phyloP scores from a whole-genome alignment of 2,797 vertebrate species.

The Poecilia wingei region DNA sequence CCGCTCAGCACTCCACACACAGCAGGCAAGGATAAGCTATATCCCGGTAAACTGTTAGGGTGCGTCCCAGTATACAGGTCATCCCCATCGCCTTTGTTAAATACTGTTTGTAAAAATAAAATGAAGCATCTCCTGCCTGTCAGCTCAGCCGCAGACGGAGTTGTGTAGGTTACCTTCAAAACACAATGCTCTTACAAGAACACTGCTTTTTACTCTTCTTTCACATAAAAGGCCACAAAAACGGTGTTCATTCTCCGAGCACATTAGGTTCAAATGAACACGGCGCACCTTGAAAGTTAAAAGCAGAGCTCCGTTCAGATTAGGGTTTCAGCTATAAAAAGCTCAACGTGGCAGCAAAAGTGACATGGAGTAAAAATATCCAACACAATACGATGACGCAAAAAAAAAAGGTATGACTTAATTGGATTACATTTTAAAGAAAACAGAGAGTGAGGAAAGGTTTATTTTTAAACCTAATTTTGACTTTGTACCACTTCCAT shows the following conservation, averaged over 20 bases:
- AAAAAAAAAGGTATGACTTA: too few relatives aligned
- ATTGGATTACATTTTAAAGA: background rate
- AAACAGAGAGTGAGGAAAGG: background rate
- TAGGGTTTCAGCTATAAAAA: slow-evolving; percentile 38
- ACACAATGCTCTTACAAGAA: slow-evolving; percentile 3
- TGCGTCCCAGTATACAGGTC: slow-evolving; percentile 37
- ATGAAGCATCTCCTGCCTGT: slow-evolving; percentile 27
- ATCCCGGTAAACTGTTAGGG: slow-evolving; percentile 25
- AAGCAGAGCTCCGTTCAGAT: slow-evolving; percentile 29
- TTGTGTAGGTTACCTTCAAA: slow-evolving; percentile 40
- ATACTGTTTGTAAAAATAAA: slow-evolving; percentile 56
- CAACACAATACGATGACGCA: background rate
- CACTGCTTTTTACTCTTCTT: slow-evolving; percentile 8
- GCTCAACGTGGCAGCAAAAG: slow-evolving; percentile 33
- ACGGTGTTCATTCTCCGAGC: slow-evolving; percentile 15
- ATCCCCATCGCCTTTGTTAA: slow-evolving; percentile 31
- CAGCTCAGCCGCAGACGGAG: slow-evolving; percentile 20
- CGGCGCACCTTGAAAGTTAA: slow-evolving; percentile 40
- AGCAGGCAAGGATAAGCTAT: slow-evolving; percentile 24
- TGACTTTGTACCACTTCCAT: background rate
- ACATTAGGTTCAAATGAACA: slow-evolving; percentile 25
- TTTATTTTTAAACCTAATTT: background rate
- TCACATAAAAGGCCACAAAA: slow-evolving; percentile 17
- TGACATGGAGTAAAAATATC: slow-evolving; percentile 13
- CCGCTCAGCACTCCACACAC: slow-evolving; percentile 16